phyloP scores from a whole-genome alignment of 1,140 invertebrate species.

The Trichogramma pretiosum region DNA sequence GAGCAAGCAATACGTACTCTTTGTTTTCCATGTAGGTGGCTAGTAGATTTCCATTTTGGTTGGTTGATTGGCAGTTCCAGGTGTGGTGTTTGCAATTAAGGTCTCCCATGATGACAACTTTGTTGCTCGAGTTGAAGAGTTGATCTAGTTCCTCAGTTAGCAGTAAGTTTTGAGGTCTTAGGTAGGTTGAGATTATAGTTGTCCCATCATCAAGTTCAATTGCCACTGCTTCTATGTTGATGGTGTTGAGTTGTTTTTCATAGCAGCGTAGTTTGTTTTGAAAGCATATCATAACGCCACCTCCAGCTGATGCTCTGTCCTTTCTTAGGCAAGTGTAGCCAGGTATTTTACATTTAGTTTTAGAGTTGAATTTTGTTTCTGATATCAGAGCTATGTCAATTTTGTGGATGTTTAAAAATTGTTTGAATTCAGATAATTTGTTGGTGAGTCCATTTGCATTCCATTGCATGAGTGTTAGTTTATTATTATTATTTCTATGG shows the following conservation, averaged over 20 bases:
- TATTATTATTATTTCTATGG: no score
- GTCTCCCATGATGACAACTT: slow-evolving; percentile 12
- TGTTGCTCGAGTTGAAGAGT: slow-evolving; percentile 12
- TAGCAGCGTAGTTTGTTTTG: slow-evolving; percentile 6
- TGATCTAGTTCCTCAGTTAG: slow-evolving; percentile 7
- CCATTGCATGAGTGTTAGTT: no score
- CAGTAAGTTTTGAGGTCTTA: slow-evolving; percentile 11
- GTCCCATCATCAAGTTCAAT: slow-evolving; percentile 17
- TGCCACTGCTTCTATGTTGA: slow-evolving; percentile 10
- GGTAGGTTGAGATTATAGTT: slow-evolving; percentile 12
- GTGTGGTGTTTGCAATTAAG: slow-evolving; percentile 19
- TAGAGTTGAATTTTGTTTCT: slow-evolving; percentile 19
- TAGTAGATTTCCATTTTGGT: slow-evolving; percentile 7
- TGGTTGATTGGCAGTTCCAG: slow-evolving; percentile 15
- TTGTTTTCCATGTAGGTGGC: not conserved
- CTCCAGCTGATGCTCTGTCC: slow-evolving; percentile 17
- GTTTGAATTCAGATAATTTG: slow-evolving; percentile 18
- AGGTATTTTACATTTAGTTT: slow-evolving; percentile 2
- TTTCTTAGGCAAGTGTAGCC: slow-evolving; percentile 14
- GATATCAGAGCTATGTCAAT: slow-evolving; percentile 20
- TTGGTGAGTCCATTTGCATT: slow-evolving; percentile 18
- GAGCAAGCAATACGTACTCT: not conserved
- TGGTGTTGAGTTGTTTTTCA: slow-evolving; percentile 1
- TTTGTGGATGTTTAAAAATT: slow-evolving; percentile 12
- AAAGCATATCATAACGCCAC: slow-evolving; percentile 9